phyloP scores from a whole-genome alignment of 1,140 invertebrate genomes.

The Bombus breviceps region DNA sequence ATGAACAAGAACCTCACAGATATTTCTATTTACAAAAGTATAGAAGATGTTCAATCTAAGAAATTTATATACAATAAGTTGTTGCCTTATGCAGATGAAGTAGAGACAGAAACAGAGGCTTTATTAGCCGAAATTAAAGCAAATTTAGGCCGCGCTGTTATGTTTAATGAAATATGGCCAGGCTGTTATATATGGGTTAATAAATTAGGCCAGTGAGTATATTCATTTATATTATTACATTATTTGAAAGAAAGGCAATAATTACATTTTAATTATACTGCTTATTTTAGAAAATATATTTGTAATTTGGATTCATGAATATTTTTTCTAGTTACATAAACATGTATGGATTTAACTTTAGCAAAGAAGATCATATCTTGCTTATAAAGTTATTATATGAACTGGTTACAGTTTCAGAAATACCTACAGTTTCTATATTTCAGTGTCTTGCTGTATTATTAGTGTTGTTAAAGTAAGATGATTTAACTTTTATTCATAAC shows the following conservation, averaged over 20 bases:
- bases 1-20: background rate
- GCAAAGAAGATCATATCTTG: constrained; percentile 94
- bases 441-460: constrained; percentile 81
- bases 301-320: constrained; percentile 29
- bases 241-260: background rate
- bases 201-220: constrained; percentile 85
- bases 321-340: constrained; percentile 88
- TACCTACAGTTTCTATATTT: constrained; percentile 88
- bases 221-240: background rate
- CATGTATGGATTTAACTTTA: constrained; percentile 93
- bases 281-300: background rate
- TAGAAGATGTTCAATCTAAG: constrained; percentile 75
- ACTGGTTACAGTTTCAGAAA: constrained; percentile 90
- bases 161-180: constrained; percentile 87
- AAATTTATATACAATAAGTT: constrained; percentile 87
- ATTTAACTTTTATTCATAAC: background rate
- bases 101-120: constrained; percentile 86
- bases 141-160: constrained; percentile 86
- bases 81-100: constrained; percentile 86
- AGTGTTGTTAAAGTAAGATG: constrained; percentile 84
- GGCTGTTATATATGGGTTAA: constrained; percentile 86
- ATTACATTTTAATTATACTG: background rate
- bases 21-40: background rate
- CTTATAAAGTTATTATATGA: constrained; percentile 93
- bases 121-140: constrained; percentile 87